Evolutionary conservation across 2,797 vertebrate genomes (phyloP), one percentile per base, ranked within the genome.

Genomic region (Hephaestus fuliginosus): DNA sequence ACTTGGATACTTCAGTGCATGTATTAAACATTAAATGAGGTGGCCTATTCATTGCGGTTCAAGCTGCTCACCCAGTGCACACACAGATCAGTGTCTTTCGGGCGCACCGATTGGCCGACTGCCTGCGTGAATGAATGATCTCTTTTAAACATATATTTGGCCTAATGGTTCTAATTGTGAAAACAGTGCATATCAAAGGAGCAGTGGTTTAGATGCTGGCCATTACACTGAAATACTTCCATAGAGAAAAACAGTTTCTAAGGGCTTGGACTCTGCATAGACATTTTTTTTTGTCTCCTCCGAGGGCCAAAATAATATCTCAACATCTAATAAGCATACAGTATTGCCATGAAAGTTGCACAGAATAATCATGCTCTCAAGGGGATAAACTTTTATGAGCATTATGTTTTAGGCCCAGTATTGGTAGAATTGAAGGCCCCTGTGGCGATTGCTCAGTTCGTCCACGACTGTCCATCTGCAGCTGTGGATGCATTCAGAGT

Each of bases 51-150:
- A 86, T 74, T 80, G 71, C 56, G 49, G 48, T 65, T 56, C 60
- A 83, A 84, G 78, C 70, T 57, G 74, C 70, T 87, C 77, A 71
- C 43, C 46, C 74, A 65, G 28, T 12, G 10, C 65, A 25, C 78
- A 85, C 71, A 75, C 58, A 74, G 66, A 81, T 68, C 76, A 78
- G 57, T 85, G 87, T 88, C 44, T 79, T 65, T 61, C 11, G 13
- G 25, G 63, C 63, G 39, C 64, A 58, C 64, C 78, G 68, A 78
- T 52, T 81, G 74, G 85, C 78, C 43, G 58, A 48, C 36, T 14
- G 71, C 85, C 85, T 46, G 17, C 43, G 53, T 28, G 22, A 80
- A 65, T 77, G 65, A 89, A 82, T 53, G 12, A 48, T 56, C 62
- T 74, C 62, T 76, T 87, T 80, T 58, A 79, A 44, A 63, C 11